A percentile compares a stretch with the other conserved stretches of the same genome.
Evolutionary conservation across 2,888 invertebrate species (phyloP).

Genomic region (Parapristionchus giblindavisi): DNA sequence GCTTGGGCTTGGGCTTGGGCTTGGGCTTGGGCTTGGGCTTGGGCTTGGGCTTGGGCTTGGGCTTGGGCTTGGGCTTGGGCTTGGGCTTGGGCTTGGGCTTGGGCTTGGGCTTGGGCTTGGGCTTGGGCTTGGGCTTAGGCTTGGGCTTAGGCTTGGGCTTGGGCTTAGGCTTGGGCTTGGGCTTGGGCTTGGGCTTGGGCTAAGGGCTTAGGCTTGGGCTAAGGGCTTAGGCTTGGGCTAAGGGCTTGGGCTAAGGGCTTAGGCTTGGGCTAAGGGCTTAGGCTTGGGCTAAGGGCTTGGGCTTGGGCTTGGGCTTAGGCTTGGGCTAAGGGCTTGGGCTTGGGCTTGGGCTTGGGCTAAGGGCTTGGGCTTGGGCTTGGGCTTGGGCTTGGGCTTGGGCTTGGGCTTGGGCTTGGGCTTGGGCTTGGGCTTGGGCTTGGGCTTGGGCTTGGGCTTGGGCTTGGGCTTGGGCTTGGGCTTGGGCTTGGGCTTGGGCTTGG

Average conservation of each 20-base stretch:
- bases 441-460: conserved; percentile 44
- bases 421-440: conserved; percentile 45
- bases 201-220: no score
- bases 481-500: conserved; percentile 40
- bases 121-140: conserved; percentile 43
- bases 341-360: no score
- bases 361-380: no score
- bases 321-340: no score
- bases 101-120: conserved; percentile 44
- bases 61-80: conserved; percentile 40
- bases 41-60: conserved; percentile 6
- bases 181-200: no score
- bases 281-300: no score
- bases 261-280: no score
- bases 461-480: conserved; percentile 44
- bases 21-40: conserved; percentile 40
- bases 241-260: no score
- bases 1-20: conserved; percentile 42
- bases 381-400: no score
- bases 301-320: no score
- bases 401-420: conserved; percentile 48
- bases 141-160: conserved; percentile 40
- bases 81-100: conserved; percentile 44
- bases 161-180: conserved; percentile 48
- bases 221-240: no score